Conservation (phyloP, 2,888 invertebrate genomes). For the Acleris literana region DNA sequence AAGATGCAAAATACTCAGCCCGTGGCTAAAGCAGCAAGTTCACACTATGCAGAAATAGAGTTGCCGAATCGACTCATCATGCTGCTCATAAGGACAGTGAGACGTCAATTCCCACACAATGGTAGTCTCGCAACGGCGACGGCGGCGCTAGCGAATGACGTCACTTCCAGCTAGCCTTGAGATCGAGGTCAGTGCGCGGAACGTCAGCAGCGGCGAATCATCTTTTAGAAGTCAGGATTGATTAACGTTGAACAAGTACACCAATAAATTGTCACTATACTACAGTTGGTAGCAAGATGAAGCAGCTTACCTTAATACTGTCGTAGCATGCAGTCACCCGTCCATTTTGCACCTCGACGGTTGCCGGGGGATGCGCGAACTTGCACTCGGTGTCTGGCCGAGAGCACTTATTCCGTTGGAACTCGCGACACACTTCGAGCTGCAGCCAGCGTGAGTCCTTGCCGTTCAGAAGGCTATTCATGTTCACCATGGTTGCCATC, state of each 20-base stretch:
- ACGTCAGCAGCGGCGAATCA: slow-evolving; percentile 69
- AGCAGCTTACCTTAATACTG: slow-evolving; percentile 97
- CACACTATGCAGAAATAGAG: slow-evolving; percentile 38
- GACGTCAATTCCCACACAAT: slow-evolving; percentile 75
- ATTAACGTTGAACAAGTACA: slow-evolving; percentile 59
- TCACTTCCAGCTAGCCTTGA: slow-evolving; percentile 76
- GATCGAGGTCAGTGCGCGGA: slow-evolving; percentile 77
- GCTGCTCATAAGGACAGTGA: slow-evolving; percentile 69
- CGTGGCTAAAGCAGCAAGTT: neutral
- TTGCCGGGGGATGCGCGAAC: slow-evolving; percentile 99
- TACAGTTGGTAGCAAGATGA: slow-evolving; percentile 6
- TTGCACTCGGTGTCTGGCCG: slow-evolving; percentile 99
- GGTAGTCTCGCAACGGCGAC: slow-evolving; percentile 57
- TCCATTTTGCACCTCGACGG: slow-evolving; percentile 99
- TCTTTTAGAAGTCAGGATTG: slow-evolving; percentile 66
- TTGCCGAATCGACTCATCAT: slow-evolving; percentile 62
- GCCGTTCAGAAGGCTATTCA: slow-evolving; percentile 98
- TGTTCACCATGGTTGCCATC: slow-evolving; percentile 96
- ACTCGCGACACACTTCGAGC: slow-evolving; percentile 99
- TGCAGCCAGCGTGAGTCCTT: slow-evolving; percentile 99
- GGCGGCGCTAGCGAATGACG: slow-evolving; percentile 67
- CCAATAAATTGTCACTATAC: slow-evolving; percentile 29
- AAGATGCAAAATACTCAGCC: too few relatives aligned
- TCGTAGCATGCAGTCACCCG: slow-evolving; percentile 99
- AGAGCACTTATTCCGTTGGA: slow-evolving; percentile 99